Conservation (phyloP, 2,797 vertebrate species). For the Ciconia nigra region DNA sequence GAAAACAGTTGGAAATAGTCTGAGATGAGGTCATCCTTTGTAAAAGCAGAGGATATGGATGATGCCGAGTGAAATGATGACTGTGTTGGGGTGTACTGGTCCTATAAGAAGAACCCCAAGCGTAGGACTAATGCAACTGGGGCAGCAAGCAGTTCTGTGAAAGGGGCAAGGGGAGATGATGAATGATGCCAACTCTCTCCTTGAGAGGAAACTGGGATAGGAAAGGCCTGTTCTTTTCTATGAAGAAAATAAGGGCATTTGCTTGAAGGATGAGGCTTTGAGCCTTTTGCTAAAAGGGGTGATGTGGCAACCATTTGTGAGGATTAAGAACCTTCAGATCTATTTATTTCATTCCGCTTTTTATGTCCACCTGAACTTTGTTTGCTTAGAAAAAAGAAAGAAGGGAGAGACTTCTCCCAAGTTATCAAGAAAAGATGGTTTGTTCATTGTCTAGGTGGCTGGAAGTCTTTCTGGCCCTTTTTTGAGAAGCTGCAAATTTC, state of each 20-base stretch:
- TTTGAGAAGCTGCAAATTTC: background rate
- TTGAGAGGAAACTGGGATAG: background rate
- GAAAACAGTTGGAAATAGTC: conserved; percentile 4
- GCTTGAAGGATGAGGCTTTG: background rate
- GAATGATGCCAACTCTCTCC: accelerated
- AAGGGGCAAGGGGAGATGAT: background rate
- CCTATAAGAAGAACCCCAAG: background rate
- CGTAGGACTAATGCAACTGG: background rate
- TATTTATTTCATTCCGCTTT: background rate
- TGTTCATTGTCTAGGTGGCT: background rate
- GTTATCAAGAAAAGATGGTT: background rate
- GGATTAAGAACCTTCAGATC: background rate
- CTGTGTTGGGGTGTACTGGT: background rate
- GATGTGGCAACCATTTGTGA: background rate
- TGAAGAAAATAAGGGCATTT: background rate
- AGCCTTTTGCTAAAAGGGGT: background rate
- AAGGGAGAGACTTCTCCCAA: background rate
- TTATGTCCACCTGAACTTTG: background rate
- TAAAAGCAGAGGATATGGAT: background rate
- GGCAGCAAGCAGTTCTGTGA: background rate
- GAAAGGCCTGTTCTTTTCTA: background rate
- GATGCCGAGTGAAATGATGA: background rate
- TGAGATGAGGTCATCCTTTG: background rate
- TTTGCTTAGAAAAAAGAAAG: background rate
- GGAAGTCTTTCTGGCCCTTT: background rate